Evolutionary conservation across 2,113 vertebrate genomes (phyloP).

Genomic region (Trinectes maculatus): DNA sequence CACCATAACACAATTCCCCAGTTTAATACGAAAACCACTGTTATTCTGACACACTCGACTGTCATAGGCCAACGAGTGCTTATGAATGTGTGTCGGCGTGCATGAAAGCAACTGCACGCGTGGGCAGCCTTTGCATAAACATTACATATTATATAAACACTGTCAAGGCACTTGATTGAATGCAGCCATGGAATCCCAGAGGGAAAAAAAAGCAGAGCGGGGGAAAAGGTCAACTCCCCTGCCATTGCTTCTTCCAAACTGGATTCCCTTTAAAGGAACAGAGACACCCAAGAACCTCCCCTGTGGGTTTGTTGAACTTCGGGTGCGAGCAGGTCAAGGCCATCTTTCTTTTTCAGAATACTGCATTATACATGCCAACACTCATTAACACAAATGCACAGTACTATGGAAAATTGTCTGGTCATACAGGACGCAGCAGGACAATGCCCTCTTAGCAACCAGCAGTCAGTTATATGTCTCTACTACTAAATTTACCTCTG

Average conservation of each 20-base stretch:
- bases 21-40: constrained; percentile 1
- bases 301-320: not conserved
- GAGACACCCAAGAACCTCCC: constrained; percentile 50
- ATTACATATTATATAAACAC: constrained; percentile 71
- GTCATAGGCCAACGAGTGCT: constrained; percentile 49
- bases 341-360: not conserved
- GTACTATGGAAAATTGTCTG: constrained; percentile 15
- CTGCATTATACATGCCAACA: not conserved
- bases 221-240: constrained; percentile 69
- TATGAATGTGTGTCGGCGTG: constrained; percentile 48
- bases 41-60: constrained; percentile 26
- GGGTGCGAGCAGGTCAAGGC: constrained; percentile 19
- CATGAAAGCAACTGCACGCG: constrained; percentile 46
- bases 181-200: constrained; percentile 54
- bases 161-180: constrained; percentile 69
- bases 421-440: constrained; percentile 3
- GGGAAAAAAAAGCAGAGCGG: constrained; percentile 52
- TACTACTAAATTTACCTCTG: not conserved
- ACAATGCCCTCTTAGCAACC: constrained; percentile 15
- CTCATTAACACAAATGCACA: constrained; percentile 8
- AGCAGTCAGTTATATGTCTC: constrained; percentile 24
- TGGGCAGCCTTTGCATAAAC: constrained; percentile 74
- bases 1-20: not conserved
- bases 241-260: constrained; percentile 58
- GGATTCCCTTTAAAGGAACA: constrained; percentile 69